These are phyloP conservation scores for Camponotus floridanus DNA, from an alignment of 1,140 invertebrate species.

Conservation along the genomic window DNA sequence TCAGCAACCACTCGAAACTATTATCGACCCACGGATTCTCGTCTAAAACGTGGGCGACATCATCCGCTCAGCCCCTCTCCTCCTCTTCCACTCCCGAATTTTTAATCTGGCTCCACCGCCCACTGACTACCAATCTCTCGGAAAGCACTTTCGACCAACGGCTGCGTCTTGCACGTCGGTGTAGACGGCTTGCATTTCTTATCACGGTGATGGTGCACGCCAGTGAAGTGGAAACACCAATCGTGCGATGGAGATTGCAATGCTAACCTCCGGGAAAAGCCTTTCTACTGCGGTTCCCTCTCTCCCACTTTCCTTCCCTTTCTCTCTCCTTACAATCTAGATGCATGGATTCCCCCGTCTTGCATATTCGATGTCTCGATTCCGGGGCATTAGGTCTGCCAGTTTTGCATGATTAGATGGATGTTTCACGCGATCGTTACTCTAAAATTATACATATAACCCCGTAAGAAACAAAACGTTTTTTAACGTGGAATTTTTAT, in stretches of 20 bases:
- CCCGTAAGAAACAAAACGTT: neutral
- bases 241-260: constrained; percentile 76
- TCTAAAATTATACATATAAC: neutral
- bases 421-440: constrained; percentile 26
- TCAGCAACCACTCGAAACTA: constrained; percentile 78
- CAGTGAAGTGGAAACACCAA: constrained; percentile 75
- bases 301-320: neutral
- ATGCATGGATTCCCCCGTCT: constrained; percentile 57
- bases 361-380: constrained; percentile 74
- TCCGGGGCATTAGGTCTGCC: constrained; percentile 66
- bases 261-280: constrained; percentile 74
- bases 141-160: constrained; percentile 67
- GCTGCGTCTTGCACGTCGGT: constrained; percentile 58
- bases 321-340: constrained; percentile 47
- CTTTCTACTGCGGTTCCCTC: constrained; percentile 57
- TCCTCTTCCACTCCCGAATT: constrained; percentile 61
- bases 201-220: constrained; percentile 71
- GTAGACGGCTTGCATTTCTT: constrained; percentile 73
- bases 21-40: constrained; percentile 70
- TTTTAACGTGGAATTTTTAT: neutral
- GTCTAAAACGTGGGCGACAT: constrained; percentile 20
- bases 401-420: constrained; percentile 59
- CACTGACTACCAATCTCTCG: constrained; percentile 67
- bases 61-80: neutral
- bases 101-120: constrained; percentile 69